Conservation (phyloP, 2,113 vertebrate genomes). For the Lycaon pictus region DNA sequence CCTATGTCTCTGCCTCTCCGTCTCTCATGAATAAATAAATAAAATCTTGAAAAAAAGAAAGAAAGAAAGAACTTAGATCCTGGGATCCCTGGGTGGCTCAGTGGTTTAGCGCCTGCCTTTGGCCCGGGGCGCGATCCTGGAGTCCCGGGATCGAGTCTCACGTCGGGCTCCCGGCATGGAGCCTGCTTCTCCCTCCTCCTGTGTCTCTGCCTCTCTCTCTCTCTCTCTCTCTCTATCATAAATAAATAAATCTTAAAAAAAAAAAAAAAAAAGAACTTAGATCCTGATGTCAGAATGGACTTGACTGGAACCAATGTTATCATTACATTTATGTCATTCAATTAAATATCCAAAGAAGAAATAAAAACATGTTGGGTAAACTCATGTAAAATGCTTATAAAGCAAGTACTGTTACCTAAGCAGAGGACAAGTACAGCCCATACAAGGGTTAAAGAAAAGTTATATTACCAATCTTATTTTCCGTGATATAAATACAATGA, state of each 20-base stretch:
- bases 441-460: conserved; percentile 36
- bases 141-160: too few relatives aligned
- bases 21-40: too few relatives aligned
- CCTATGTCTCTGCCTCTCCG: too few relatives aligned
- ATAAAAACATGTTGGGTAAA: background rate
- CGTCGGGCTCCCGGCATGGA: too few relatives aligned
- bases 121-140: too few relatives aligned
- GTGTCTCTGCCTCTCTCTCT: background rate
- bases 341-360: conserved; percentile 27
- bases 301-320: background rate
- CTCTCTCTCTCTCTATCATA: background rate
- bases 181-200: too few relatives aligned
- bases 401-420: background rate
- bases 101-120: background rate
- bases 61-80: background rate
- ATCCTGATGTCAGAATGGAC: background rate
- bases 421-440: background rate
- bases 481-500: conserved; percentile 13
- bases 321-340: background rate
- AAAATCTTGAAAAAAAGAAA: too few relatives aligned
- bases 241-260: background rate
- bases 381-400: conserved; percentile 23
- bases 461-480: conserved; percentile 54
- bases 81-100: background rate
- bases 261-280: background rate